phyloP scores from a whole-genome alignment of 1,140 invertebrate genomes.

The Lethrus apterus region DNA sequence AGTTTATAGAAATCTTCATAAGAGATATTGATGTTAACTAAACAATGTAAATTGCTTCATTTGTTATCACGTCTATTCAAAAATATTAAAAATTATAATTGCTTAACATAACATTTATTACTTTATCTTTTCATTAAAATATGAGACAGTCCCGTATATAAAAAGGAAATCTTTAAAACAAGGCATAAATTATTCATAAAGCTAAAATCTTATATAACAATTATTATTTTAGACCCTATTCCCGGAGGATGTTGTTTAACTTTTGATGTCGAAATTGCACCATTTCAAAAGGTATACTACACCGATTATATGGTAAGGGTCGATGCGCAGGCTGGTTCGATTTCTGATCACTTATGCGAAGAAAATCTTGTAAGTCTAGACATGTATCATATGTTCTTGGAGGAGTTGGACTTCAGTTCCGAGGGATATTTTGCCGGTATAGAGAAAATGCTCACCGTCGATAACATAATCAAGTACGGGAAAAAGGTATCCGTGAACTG shows the following conservation, averaged over 20 bases:
- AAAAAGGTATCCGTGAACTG: constrained; percentile 42
- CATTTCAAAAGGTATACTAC: constrained; percentile 51
- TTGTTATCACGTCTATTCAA: not conserved
- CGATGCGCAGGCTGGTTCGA: constrained; percentile 51
- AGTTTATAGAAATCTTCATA: too few species aligned
- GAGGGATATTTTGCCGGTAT: constrained; percentile 57
- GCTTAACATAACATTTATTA: not conserved
- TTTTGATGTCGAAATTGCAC: constrained; percentile 54
- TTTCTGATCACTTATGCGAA: constrained; percentile 34
- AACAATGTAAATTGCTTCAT: not conserved
- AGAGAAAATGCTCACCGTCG: constrained; percentile 53
- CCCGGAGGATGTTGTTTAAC: constrained; percentile 74
- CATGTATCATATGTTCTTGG: constrained; percentile 58
- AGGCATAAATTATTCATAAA: too few species aligned
- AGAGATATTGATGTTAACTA: not conserved
- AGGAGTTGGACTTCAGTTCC: constrained; percentile 48
- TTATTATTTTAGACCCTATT: constrained; percentile 53
- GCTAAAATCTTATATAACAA: too few species aligned
- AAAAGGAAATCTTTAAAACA: too few species aligned
- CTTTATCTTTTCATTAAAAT: not conserved
- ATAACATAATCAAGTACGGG: constrained; percentile 49
- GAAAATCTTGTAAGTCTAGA: constrained; percentile 42
- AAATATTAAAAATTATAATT: too few species aligned
- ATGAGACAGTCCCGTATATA: too few species aligned
- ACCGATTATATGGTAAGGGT: constrained; percentile 49